A percentile compares a stretch with the other conserved stretches of the same genome.
phyloP scores from a whole-genome alignment of 2,113 vertebrate species.

The Tauraco erythrolophus region DNA sequence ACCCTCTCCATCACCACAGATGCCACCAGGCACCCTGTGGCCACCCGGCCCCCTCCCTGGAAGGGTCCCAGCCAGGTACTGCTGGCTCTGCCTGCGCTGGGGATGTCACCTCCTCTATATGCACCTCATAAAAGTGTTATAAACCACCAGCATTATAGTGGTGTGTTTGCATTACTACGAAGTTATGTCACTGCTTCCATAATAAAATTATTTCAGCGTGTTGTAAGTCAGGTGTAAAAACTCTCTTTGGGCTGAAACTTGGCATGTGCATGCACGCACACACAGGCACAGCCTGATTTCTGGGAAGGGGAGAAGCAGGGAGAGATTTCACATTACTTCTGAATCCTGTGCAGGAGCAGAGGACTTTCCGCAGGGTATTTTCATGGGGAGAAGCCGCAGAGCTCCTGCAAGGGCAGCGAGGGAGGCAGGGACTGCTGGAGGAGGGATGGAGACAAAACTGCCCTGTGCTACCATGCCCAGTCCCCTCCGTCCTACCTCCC shows the following conservation, averaged over 20 bases:
- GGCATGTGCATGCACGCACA: background rate
- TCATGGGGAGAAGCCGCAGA: background rate
- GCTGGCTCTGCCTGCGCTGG: background rate
- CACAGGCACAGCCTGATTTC: background rate
- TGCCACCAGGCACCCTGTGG: background rate
- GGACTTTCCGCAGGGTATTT: background rate
- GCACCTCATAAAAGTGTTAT: background rate
- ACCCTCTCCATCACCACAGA: no score
- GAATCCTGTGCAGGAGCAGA: background rate
- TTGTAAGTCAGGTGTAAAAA: conserved; percentile 35
- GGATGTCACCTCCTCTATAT: background rate
- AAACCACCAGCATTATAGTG: background rate
- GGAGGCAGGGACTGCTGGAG: background rate
- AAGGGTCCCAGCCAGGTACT: background rate
- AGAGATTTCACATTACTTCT: background rate
- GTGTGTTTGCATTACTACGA: background rate
- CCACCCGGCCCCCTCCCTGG: background rate
- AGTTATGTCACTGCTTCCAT: conserved; percentile 37
- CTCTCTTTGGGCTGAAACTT: background rate
- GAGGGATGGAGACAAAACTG: fast-evolving
- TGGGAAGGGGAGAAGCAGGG: background rate
- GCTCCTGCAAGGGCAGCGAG: background rate
- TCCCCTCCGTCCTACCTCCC: background rate
- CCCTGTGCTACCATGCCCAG: background rate
- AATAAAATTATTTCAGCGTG: background rate